Percentiles rank a stretch among this genome's conserved stretches.
phyloP scores from a whole-genome alignment of 1,140 invertebrate species.

The Drosophila pandora region DNA sequence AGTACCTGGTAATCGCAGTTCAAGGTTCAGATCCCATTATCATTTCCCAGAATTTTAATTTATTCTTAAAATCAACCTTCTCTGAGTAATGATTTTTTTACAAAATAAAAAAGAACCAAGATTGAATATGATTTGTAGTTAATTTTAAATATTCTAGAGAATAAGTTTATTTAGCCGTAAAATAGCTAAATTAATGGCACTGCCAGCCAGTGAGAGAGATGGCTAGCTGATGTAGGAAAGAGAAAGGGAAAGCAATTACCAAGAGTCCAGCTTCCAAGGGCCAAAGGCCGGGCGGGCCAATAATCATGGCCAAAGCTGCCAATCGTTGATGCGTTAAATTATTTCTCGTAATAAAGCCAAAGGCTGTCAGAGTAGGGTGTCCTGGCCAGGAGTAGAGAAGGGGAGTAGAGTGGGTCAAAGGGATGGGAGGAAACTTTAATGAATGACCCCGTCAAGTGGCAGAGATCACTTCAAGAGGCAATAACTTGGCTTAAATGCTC shows the following conservation, averaged over 20 bases:
- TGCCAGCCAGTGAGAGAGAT: neutral
- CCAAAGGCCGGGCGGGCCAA: conserved; percentile 38
- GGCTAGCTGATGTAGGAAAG: conserved; percentile 1
- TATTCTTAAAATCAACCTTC: too few relatives aligned
- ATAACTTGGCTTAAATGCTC: conserved; percentile 22
- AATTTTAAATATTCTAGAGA: too few relatives aligned
- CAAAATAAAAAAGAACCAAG: too few relatives aligned
- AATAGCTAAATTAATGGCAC: neutral
- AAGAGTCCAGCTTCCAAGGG: conserved; percentile 3
- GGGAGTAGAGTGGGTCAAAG: neutral
- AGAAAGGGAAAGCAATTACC: conserved; percentile 54
- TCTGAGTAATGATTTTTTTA: too few relatives aligned
- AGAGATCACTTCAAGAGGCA: conserved; percentile 24
- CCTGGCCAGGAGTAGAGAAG: neutral
- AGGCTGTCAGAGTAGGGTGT: neutral
- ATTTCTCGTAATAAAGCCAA: conserved; percentile 48
- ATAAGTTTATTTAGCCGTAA: neutral
- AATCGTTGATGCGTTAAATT: conserved; percentile 71
- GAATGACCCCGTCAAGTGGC: conserved; percentile 27
- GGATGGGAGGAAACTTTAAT: conserved; percentile 30
- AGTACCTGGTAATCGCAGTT: too few relatives aligned
- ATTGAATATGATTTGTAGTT: too few relatives aligned
- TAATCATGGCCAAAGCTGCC: conserved; percentile 57
- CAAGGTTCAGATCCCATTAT: too few relatives aligned
- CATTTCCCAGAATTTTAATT: too few relatives aligned